Evolutionary conservation across 2,888 invertebrate genomes (phyloP).

Genomic region (Euproctis similis): DNA sequence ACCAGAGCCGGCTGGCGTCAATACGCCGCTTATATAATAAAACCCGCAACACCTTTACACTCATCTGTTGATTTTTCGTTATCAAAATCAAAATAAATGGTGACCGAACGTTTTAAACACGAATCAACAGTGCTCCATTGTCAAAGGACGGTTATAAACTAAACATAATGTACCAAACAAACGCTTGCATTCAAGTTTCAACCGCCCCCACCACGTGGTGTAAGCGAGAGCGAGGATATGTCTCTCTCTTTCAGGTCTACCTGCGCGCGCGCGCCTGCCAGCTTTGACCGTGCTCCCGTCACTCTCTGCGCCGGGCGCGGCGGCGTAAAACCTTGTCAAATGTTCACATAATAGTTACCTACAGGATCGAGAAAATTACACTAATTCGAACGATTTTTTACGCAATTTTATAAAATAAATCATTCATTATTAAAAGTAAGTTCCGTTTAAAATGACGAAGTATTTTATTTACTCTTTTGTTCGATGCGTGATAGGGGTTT

Average conservation of each 20-base stretch:
- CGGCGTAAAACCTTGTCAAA: slow-evolving; percentile 69
- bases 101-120: slow-evolving; percentile 22
- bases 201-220: slow-evolving; percentile 66
- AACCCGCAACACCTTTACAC: slow-evolving; percentile 53
- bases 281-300: slow-evolving; percentile 38
- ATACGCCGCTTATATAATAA: slow-evolving; percentile 48
- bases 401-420: too few relatives aligned
- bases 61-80: slow-evolving; percentile 65
- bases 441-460: too few relatives aligned
- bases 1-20: slow-evolving; percentile 55
- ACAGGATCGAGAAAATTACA: slow-evolving; percentile 40
- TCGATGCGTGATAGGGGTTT: too few relatives aligned
- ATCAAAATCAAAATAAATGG: slow-evolving; percentile 54
- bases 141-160: slow-evolving; percentile 68
- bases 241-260: slow-evolving; percentile 44
- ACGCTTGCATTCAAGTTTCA: slow-evolving; percentile 55
- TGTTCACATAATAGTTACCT: slow-evolving; percentile 61
- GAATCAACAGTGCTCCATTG: slow-evolving; percentile 33
- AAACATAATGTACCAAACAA: slow-evolving; percentile 73
- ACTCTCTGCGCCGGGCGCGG: too few relatives aligned
- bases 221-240: slow-evolving; percentile 37
- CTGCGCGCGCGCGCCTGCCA: slow-evolving; percentile 61
- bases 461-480: too few relatives aligned
- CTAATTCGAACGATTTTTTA: too few relatives aligned
- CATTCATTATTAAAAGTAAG: too few relatives aligned